These are phyloP conservation scores for Prietella phreatophila DNA, from an alignment of 2,113 vertebrate species.

Conservation along the genomic window DNA sequence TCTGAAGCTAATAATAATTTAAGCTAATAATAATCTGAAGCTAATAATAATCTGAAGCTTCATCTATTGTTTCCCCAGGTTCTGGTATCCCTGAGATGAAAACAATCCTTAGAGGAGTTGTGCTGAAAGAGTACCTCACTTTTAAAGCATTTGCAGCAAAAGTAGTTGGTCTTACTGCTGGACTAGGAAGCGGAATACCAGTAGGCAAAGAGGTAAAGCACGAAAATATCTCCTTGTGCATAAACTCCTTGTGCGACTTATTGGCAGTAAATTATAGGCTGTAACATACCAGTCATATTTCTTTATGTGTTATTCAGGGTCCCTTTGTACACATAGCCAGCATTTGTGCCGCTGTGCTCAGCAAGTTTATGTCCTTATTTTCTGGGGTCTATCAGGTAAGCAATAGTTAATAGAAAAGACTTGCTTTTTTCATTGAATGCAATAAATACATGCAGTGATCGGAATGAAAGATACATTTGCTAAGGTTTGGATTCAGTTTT, in stretches of 20 bases:
- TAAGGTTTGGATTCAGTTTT: background rate
- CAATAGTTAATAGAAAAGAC: conserved; percentile 27
- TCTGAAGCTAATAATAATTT: no score
- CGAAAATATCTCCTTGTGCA: background rate
- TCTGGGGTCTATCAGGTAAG: conserved; percentile 91
- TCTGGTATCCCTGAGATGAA: conserved; percentile 95
- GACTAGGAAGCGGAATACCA: conserved; percentile 90
- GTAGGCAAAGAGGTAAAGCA: conserved; percentile 90
- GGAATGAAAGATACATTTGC: background rate
- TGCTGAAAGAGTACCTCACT: conserved; percentile 91
- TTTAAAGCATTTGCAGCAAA: conserved; percentile 90
- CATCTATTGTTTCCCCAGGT: conserved; percentile 61
- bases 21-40: no score
- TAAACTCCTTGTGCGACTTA: background rate
- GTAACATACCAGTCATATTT: background rate
- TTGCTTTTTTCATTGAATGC: background rate
- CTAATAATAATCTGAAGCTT: background rate
- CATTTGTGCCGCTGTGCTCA: conserved; percentile 90
- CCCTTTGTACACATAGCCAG: conserved; percentile 97
- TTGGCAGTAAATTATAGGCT: background rate
- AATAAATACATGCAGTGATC: background rate
- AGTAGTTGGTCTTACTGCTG: conserved; percentile 86
- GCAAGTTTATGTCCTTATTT: conserved; percentile 89
- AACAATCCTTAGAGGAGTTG: conserved; percentile 90
- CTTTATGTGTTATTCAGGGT: conserved; percentile 71